Percentiles rank a stretch among this genome's conserved stretches.
Evolutionary conservation across 1,140 invertebrate species (phyloP).

Genomic region (Zaprionus taronus): DNA sequence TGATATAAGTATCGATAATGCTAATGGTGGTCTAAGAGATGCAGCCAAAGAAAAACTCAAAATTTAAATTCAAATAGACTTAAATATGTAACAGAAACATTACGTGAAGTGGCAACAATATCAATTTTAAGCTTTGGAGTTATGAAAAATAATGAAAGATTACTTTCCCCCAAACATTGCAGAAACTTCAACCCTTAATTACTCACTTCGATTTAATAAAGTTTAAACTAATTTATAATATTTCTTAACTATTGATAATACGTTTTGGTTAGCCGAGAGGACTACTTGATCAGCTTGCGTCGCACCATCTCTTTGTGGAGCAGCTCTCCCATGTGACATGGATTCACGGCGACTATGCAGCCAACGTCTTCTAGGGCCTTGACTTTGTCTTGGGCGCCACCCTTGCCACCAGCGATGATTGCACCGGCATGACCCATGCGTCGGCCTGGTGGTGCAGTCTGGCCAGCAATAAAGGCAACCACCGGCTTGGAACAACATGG

Average conservation of each 20-base stretch:
- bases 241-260: background rate
- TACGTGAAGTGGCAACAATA: no score
- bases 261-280: background rate
- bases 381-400: constrained; percentile 98
- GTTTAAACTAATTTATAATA: no score
- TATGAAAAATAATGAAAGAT: no score
- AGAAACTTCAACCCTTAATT: no score
- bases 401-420: constrained; percentile 99
- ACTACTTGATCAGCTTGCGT: constrained; percentile 49
- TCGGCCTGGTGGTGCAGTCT: constrained; percentile 98
- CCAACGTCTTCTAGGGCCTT: constrained; percentile 95
- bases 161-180: no score
- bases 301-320: constrained; percentile 91
- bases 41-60: no score
- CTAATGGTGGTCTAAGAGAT: no score
- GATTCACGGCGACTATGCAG: constrained; percentile 96
- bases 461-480: constrained; percentile 98
- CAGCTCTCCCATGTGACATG: constrained; percentile 97
- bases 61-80: no score
- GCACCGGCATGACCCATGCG: constrained; percentile 99
- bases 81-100: no score
- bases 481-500: constrained; percentile 94
- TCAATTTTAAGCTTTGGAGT: no score
- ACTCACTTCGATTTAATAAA: no score
- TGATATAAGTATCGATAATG: no score